phyloP scores from a whole-genome alignment of 2,797 vertebrate genomes.

The Adrianichthys oophorus region DNA sequence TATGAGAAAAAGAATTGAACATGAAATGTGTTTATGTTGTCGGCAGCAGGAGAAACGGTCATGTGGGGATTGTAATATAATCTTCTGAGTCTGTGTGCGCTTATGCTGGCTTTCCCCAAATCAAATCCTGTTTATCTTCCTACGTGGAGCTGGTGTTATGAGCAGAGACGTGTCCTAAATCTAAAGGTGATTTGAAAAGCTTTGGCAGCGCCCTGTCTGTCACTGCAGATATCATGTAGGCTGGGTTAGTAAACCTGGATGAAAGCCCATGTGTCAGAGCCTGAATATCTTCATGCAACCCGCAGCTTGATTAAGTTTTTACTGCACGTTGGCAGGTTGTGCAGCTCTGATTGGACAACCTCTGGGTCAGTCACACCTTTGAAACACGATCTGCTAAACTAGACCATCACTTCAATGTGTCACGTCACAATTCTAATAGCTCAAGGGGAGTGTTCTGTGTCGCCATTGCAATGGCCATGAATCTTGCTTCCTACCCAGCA shows the following conservation, averaged over 20 bases:
- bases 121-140: background rate
- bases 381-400: constrained; percentile 6
- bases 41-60: background rate
- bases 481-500: constrained; percentile 74
- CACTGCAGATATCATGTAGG: constrained; percentile 1
- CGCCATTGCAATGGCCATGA: constrained; percentile 70
- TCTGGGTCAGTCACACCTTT: background rate
- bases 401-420: constrained; percentile 13
- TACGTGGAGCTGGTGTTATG: background rate
- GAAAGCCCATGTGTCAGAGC: too few species aligned
- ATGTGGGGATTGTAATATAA: background rate
- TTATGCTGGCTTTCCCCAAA: background rate
- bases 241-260: background rate
- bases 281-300: background rate
- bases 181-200: constrained; percentile 3
- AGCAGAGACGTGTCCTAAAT: constrained; percentile 5
- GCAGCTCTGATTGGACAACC: too few species aligned
- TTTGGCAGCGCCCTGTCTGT: constrained; percentile 11
- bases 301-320: background rate
- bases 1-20: too few species aligned
- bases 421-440: constrained; percentile 32
- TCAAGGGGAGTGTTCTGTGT: constrained; percentile 44
- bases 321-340: too few species aligned
- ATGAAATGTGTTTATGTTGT: background rate
- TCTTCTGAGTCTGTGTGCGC: background rate